Evolutionary conservation across 2,113 vertebrate genomes (phyloP), one percentile per base, ranked within the genome.

Genomic region (Tichodroma muraria): DNA sequence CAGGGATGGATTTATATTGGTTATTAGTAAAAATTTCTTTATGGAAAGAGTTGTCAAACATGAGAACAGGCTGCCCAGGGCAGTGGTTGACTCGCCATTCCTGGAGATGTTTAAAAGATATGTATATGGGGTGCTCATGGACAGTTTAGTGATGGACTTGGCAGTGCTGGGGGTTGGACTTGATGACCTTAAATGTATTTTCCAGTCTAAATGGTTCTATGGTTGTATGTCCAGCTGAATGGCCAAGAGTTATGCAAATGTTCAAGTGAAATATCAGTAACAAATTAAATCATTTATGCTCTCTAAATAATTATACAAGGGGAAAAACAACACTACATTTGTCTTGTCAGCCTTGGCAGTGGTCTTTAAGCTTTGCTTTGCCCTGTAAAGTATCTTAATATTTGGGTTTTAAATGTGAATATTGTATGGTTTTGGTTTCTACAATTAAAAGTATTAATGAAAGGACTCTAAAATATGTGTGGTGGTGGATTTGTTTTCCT

Each of bases 161-260:
- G 40, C 30, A 35, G 31, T 33, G 16, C 40, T 63, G 61, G 31
- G 5, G 8, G 7, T 61, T 80, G 69, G 42, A 56, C 40, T 75
- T 5, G 1, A 49, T 61, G 82, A 50, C 42, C 56, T 80, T 56
- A 50, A 75, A 50, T 35, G 42, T 49, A 31, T 75, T 69, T 69
- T 63, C 49, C 33, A 44, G n/a, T 37, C 35, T 50, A n/a, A 80
- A 44, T 25, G 20, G 42, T 56, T 75, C 68, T 49, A 2, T 61
- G 23, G 28, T 50, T 96, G 31, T 20, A 42, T 97, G 92, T 95
- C 92, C 81, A 73, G 75, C 83, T 80, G 66, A 92, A 87, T 95
- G 96, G 89, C 91, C 95, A 97, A 97, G 80, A 96, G 68, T 97
- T 97, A 97, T 96, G 96, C 90, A 98, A 97, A 98, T 97, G 25